phyloP scores from a whole-genome alignment of 37 sponge, comb jelly and placozoan genomes.

The Hexactinellida sp. region DNA sequence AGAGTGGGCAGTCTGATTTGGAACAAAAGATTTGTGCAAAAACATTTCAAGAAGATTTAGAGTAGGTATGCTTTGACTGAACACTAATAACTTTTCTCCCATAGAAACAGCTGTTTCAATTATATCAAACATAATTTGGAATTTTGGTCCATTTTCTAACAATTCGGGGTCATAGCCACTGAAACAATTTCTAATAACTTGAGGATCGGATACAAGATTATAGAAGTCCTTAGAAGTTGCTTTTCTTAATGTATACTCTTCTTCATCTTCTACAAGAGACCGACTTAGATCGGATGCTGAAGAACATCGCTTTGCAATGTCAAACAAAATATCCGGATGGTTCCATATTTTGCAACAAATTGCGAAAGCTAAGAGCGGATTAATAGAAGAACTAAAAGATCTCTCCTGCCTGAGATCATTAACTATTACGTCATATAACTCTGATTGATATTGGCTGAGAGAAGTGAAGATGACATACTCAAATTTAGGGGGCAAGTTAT shows the following conservation, averaged over 20 bases:
- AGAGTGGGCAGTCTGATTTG: background rate
- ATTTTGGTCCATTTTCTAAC: constrained; percentile 70
- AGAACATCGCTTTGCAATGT: constrained; percentile 18
- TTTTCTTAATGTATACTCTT: background rate
- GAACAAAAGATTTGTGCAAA: constrained; percentile 39
- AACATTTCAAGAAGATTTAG: constrained; percentile 67
- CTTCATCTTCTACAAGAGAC: background rate
- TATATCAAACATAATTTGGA: constrained; percentile 57
- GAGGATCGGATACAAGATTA: background rate
- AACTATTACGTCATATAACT: background rate
- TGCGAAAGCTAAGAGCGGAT: constrained; percentile 17
- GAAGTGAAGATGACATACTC: constrained; percentile 46
- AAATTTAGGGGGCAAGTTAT: constrained; percentile 54
- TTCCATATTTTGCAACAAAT: constrained; percentile 77
- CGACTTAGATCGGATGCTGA: background rate
- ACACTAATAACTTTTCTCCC: constrained; percentile 77
- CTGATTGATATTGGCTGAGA: background rate
- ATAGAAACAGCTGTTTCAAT: constrained; percentile 49
- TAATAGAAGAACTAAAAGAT: background rate
- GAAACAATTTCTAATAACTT: constrained; percentile 20
- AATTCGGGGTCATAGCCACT: constrained; percentile 37
- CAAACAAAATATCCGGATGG: constrained; percentile 84
- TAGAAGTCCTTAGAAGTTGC: background rate
- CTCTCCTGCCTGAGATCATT: background rate
- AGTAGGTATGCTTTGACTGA: constrained; percentile 81